These are phyloP conservation scores for Mesoclemmys tuberculata DNA, from an alignment of 2,113 vertebrate genomes.

Conservation along the genomic window DNA sequence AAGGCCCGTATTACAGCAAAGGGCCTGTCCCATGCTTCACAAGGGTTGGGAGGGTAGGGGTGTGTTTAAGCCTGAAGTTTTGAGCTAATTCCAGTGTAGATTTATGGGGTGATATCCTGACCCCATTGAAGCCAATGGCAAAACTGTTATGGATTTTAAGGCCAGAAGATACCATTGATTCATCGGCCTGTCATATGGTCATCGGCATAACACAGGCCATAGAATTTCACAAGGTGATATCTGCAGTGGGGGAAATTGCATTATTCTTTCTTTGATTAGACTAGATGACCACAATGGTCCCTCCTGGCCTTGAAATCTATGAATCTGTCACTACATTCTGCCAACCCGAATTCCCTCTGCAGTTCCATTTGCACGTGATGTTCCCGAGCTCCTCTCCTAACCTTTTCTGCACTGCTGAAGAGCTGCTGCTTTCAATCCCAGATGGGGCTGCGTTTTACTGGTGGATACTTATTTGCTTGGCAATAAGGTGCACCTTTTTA, in stretches of 20 bases:
- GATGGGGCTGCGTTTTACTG: fast-evolving
- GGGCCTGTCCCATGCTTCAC: fast-evolving
- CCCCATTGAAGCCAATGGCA: background rate
- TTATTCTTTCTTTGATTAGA: background rate
- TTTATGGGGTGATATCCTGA: background rate
- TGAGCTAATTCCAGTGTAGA: background rate
- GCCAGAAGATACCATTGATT: background rate
- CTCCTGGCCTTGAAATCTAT: no score
- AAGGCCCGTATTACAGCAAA: background rate
- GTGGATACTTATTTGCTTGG: no score
- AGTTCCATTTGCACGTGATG: background rate
- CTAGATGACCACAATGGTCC: no score
- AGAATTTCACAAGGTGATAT: background rate
- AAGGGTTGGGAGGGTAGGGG: no score
- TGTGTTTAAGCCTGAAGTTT: background rate
- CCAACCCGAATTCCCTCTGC: background rate
- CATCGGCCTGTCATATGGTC: background rate
- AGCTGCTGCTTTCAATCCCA: background rate
- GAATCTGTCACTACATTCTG: background rate
- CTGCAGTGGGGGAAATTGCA: background rate
- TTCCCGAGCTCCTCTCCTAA: background rate
- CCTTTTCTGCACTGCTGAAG: background rate
- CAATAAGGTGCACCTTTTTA: no score
- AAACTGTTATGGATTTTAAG: background rate
- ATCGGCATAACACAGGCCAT: background rate